Evolutionary conservation across 2,888 invertebrate genomes (phyloP), one percentile per base, ranked within the genome.

Genomic region (Trichopoda pennipes): DNA sequence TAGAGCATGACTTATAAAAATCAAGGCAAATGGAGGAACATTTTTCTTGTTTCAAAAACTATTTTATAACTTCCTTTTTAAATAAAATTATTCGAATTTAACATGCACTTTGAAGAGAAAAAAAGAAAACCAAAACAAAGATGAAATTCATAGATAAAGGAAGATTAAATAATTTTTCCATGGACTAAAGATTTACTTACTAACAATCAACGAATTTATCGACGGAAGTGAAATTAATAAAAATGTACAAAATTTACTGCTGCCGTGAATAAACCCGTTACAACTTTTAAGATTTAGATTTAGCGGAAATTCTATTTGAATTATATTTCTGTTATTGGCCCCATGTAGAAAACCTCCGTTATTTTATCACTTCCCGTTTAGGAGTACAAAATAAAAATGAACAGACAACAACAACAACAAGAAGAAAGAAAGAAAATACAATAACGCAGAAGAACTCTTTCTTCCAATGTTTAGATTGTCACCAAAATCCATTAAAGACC

Each of bases 1-100:
- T 81, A 81, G 84, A 84, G 84, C 84, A 84, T 84, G 84, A 84
- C 81, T 81, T 79, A 78, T 35, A 58, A 63, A 84, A 81, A 76
- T 79, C 72, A 72, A 83, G 77, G 77, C 73, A 77, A 80, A 53
- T 70, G n/a, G 64, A 75, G 61, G 44, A 82, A 76, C 16, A 74
- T 58, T 60, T 68, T 75, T 75, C 68, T 76, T 42, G 75, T 68
- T 51, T 51, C 32, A 44, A 23, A 55, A 47, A 28, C n/a, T 19
- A 28, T 74, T 38, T 23, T 21, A 32, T 49, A 73, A 77, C 83
- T 83, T 83, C 83, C 83, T 83, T 69, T 47, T 35, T 51, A 60
- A 47, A 72, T 23, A 35, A 61, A 66, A 70, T 70, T 28, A 28
- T 28, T 75, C 32, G 23, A 69, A 80, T 32, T 58, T 17, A 69